Conservation (phyloP, 2,888 invertebrate species). For the Volucella inanis region DNA sequence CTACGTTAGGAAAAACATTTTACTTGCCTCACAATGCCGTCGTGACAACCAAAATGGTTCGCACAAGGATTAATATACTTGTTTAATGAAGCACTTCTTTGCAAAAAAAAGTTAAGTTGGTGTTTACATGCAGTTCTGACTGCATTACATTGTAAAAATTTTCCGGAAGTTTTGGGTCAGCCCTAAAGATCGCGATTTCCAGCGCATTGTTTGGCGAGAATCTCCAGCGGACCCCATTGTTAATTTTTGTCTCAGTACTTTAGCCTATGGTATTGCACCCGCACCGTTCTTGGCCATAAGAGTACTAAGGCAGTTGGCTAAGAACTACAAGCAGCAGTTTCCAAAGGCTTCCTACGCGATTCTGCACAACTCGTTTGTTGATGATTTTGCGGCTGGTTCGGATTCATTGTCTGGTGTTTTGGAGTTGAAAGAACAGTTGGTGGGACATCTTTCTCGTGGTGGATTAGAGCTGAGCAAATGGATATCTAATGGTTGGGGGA, state of each 20-base stretch:
- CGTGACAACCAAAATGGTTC: conserved; percentile 30
- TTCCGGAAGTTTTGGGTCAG: too few relatives aligned
- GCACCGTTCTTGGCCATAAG: too few relatives aligned
- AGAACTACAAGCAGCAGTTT: too few relatives aligned
- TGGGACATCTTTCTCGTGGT: conserved; percentile 16
- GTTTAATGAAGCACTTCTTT: conserved; percentile 50
- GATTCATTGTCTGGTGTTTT: conserved; percentile 8
- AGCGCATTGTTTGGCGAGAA: too few relatives aligned
- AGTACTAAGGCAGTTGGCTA: too few relatives aligned
- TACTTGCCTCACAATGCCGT: conserved; percentile 15
- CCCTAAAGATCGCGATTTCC: too few relatives aligned
- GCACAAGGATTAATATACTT: conserved; percentile 28
- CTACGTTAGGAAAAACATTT: not conserved
- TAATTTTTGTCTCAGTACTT: too few relatives aligned
- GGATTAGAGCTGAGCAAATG: not conserved
- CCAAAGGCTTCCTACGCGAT: conserved; percentile 63
- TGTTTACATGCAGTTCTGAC: conserved; percentile 65
- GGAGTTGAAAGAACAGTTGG: conserved; percentile 57
- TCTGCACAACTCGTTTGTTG: too few relatives aligned
- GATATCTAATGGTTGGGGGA: not conserved
- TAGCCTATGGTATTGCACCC: too few relatives aligned
- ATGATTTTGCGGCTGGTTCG: too few relatives aligned
- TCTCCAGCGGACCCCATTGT: too few relatives aligned
- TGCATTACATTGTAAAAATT: too few relatives aligned
- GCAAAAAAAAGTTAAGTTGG: conserved; percentile 50